Evolutionary conservation across 2,888 invertebrate species (phyloP).

Genomic region (Linnaemya tessellans): DNA sequence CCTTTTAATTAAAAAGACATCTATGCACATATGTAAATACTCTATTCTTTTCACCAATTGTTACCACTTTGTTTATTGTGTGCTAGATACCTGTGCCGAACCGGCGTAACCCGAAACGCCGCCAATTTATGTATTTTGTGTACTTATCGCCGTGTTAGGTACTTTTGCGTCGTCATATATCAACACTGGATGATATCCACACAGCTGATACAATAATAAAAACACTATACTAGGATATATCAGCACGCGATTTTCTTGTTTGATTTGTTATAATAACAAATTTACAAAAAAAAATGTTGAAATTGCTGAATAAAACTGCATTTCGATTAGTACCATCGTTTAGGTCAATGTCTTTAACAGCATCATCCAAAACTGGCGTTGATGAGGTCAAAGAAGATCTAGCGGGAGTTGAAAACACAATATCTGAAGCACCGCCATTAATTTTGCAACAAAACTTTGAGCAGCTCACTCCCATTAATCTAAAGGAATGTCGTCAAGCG

Average conservation of each 20-base stretch:
- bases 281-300: slow-evolving; percentile 75
- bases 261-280: neutral
- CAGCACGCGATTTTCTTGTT: slow-evolving; percentile 35
- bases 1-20: too few relatives aligned
- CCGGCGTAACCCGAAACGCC: too few relatives aligned
- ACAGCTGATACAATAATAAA: too few relatives aligned
- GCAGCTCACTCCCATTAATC: slow-evolving; percentile 75
- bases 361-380: slow-evolving; percentile 13
- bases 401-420: neutral
- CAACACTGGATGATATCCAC: too few relatives aligned
- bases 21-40: neutral
- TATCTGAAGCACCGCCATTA: slow-evolving; percentile 71
- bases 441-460: slow-evolving; percentile 77
- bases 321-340: slow-evolving; percentile 73
- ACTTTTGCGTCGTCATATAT: too few relatives aligned
- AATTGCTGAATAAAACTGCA: slow-evolving; percentile 78
- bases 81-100: too few relatives aligned
- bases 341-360: slow-evolving; percentile 72
- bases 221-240: neutral
- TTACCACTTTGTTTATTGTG: too few relatives aligned
- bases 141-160: too few relatives aligned
- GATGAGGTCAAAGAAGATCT: slow-evolving; percentile 56
- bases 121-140: too few relatives aligned
- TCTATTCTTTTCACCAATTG: too few relatives aligned
- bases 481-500: slow-evolving; percentile 86